A percentile compares a stretch with the other conserved stretches of the same genome.
Conservation (phyloP, 2,113 vertebrate species). For the Silurus meridionalis region DNA sequence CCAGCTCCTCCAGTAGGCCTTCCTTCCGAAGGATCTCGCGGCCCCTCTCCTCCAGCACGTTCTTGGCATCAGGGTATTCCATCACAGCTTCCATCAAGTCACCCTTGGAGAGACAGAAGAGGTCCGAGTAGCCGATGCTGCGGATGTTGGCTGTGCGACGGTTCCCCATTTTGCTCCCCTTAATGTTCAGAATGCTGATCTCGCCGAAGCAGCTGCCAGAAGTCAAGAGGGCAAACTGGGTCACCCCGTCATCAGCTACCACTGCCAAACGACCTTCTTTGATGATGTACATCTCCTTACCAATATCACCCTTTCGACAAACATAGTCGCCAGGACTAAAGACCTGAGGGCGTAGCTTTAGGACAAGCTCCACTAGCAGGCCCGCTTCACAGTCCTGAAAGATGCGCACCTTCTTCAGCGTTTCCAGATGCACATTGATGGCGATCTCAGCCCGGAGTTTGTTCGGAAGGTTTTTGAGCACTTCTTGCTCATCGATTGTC, state of each 20-base stretch:
- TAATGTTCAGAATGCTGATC: constrained; percentile 96
- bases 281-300: constrained; percentile 98
- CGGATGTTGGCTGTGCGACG: constrained; percentile 90
- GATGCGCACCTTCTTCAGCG: constrained; percentile 92
- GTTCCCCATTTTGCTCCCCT: constrained; percentile 97
- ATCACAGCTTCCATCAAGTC: constrained; percentile 93
- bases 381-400: constrained; percentile 95
- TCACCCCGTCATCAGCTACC: constrained; percentile 86
- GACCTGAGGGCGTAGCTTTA: constrained; percentile 91
- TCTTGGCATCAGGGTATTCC: constrained; percentile 93
- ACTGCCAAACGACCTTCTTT: constrained; percentile 93
- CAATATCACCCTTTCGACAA: constrained; percentile 93
- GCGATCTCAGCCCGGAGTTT: constrained; percentile 94
- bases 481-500: constrained; percentile 85
- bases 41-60: constrained; percentile 88
- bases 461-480: constrained; percentile 89
- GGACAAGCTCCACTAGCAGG: constrained; percentile 88
- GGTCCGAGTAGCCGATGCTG: constrained; percentile 93
- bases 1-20: constrained; percentile 88
- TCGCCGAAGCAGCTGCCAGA: constrained; percentile 95
- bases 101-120: constrained; percentile 95
- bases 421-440: constrained; percentile 93
- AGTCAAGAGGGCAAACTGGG: constrained; percentile 84
- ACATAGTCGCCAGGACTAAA: constrained; percentile 96
- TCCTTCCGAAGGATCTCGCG: constrained; percentile 92